Conservation (phyloP, 2,797 vertebrate genomes). For the Botia kubotai region DNA sequence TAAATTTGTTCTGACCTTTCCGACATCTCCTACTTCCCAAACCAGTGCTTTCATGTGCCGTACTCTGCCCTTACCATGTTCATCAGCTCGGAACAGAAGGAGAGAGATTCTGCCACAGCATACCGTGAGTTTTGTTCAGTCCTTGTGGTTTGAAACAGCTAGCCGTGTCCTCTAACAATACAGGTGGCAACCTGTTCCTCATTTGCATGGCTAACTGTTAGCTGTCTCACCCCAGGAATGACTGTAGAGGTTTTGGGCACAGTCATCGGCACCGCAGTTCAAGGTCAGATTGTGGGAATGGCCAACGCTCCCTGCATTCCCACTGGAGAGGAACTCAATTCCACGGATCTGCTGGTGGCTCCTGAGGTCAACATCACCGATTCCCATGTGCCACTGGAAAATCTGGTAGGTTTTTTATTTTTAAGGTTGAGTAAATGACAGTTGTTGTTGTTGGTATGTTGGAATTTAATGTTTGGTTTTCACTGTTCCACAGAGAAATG, state of each 20-base stretch:
- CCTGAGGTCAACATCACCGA: constrained; percentile 69
- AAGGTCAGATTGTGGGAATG: constrained; percentile 93
- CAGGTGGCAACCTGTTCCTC: neutral
- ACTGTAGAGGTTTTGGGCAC: constrained; percentile 93
- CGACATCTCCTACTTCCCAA: neutral
- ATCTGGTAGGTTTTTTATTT: constrained; percentile 77
- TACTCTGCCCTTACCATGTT: constrained; percentile 98
- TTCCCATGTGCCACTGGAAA: constrained; percentile 72
- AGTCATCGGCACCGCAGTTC: constrained; percentile 91
- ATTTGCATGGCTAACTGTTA: neutral
- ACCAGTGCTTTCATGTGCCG: constrained; percentile 95
- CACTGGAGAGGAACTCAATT: constrained; percentile 21
- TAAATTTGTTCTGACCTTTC: neutral
- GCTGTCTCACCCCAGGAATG: constrained; percentile 83
- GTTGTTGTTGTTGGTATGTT: neutral
- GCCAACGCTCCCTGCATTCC: constrained; percentile 81
- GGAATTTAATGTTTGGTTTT: constrained; percentile 15
- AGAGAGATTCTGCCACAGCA: constrained; percentile 93
- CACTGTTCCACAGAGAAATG: constrained; percentile 79
- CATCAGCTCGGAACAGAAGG: constrained; percentile 92
- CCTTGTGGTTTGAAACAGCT: neutral
- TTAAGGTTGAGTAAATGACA: neutral
- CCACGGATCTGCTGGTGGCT: constrained; percentile 48
- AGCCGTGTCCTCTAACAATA: neutral
- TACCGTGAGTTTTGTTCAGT: constrained; percentile 83